Evolutionary conservation across 2,113 vertebrate genomes (phyloP), one percentile per base, ranked within the genome.

Genomic region (Nibea coibor): DNA sequence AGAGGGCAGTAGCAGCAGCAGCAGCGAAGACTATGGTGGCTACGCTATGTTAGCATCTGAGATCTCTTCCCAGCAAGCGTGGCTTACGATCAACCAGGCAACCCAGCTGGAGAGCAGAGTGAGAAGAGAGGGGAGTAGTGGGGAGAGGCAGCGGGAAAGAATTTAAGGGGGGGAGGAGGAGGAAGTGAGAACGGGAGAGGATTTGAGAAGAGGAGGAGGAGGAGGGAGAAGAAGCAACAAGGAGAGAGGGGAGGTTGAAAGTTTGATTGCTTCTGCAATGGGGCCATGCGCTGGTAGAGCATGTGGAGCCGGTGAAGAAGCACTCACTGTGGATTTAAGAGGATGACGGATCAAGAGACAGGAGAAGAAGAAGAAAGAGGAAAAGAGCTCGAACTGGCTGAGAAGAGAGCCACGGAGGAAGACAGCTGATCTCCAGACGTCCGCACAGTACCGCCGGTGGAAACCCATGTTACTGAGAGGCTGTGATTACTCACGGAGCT

Each of bases 381-480:
- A 56, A 82, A 53, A 79, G 63, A 50, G 57, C 61, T 58, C 17
- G 4, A 61, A 59, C 50, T 9, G 22, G n/a, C 43, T 43, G 83
- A 82, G 63, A 62, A 70, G 70, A 81, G 76, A 70, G 63, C 6
- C 28, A n/a, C 54, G 35, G 50, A 83, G 64, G 57, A 45, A 68
- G 53, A 53, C 76, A 51, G 75, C 12, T 58, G 82, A 83, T 80
- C 78, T 82, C 68, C 74, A 80, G 82, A 67, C 80, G 65, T 87
- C 75, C 8, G 54, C 83, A 51, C 62, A 45, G 76, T 54, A 8
- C 53, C 35, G 58, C 79, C 75, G 71, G 72, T 87, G 87, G 83
- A 91, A 91, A 86, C 88, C 89, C 89, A 84, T 89, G 91, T 89
- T 89, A 85, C 90, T 86, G 78, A 82, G 75, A 83, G 74, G 74